Conservation (phyloP, 2,888 invertebrate genomes). For the Dilophus febrilis region DNA sequence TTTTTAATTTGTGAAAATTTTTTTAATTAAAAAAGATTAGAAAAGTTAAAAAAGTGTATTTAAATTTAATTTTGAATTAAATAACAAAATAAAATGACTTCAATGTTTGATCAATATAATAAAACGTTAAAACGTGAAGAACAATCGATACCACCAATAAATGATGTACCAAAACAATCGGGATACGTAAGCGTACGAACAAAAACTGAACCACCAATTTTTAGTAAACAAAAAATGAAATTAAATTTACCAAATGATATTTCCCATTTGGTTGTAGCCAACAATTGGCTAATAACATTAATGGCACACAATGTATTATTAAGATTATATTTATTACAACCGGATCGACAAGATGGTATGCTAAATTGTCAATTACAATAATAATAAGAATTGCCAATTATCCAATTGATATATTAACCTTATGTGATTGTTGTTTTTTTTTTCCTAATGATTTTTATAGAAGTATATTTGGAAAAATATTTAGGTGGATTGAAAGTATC, state of each 20-base stretch:
- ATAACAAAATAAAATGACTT: conserved; percentile 44
- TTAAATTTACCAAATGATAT: conserved; percentile 64
- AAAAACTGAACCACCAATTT: conserved; percentile 67
- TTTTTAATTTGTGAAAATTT: too few species aligned
- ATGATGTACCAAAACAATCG: conserved; percentile 30
- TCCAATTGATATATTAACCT: too few species aligned
- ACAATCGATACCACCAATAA: conserved; percentile 13
- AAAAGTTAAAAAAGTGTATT: too few species aligned
- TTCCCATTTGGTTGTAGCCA: conserved; percentile 63
- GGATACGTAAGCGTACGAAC: conserved; percentile 38
- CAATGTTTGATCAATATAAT: conserved; percentile 71
- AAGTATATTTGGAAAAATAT: conserved; percentile 25
- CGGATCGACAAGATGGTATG: conserved; percentile 60
- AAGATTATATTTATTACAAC: conserved; percentile 62
- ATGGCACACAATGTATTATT: conserved; percentile 69
- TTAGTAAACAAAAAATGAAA: conserved; percentile 67
- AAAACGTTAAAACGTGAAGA: conserved; percentile 43
- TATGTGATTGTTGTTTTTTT: not conserved
- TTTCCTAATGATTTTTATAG: conserved; percentile 12
- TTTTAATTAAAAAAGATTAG: too few species aligned
- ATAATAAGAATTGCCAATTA: too few species aligned
- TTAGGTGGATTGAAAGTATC: conserved; percentile 23
- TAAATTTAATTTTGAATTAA: too few species aligned
- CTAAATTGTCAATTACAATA: too few species aligned
- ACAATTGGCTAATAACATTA: conserved; percentile 65